These are phyloP conservation scores for Pristionchus maxplancki DNA, from an alignment of 2,888 invertebrate species.

Conservation along the genomic window DNA sequence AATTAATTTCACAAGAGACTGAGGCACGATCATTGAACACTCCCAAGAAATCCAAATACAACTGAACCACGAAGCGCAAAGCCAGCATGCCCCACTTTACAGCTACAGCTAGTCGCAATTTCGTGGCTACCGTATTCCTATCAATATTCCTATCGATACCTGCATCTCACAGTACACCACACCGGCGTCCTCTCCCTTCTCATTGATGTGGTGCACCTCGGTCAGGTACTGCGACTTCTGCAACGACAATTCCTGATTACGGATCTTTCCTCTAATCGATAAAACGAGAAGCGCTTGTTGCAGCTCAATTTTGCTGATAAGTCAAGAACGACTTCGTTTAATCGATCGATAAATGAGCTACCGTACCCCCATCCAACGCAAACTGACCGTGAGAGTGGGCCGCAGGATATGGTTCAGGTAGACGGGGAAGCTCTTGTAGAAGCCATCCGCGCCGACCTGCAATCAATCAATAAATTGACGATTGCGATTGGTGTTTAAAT, in stretches of 20 bases:
- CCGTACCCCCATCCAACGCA: no score
- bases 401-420: constrained; percentile 92
- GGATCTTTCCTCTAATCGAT: no score
- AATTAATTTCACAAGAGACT: no score
- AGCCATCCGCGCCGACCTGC: constrained; percentile 87
- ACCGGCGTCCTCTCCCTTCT: constrained; percentile 91
- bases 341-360: background rate
- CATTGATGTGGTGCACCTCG: constrained; percentile 93
- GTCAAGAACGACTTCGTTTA: background rate
- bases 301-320: background rate
- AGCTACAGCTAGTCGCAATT: background rate
- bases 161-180: constrained; percentile 97
- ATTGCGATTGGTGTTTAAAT: no score
- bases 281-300: background rate
- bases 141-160: constrained; percentile 25
- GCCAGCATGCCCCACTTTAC: no score
- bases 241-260: no score
- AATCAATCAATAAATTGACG: background rate
- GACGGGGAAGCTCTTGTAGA: constrained; percentile 90
- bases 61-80: no score
- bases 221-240: constrained; percentile 89
- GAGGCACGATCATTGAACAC: no score
- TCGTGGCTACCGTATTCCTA: background rate
- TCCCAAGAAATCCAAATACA: no score
- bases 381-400: constrained; percentile 85